These are phyloP conservation scores for Eulemur coronatus DNA, from an alignment of 2,797 vertebrate species.

Conservation along the genomic window DNA sequence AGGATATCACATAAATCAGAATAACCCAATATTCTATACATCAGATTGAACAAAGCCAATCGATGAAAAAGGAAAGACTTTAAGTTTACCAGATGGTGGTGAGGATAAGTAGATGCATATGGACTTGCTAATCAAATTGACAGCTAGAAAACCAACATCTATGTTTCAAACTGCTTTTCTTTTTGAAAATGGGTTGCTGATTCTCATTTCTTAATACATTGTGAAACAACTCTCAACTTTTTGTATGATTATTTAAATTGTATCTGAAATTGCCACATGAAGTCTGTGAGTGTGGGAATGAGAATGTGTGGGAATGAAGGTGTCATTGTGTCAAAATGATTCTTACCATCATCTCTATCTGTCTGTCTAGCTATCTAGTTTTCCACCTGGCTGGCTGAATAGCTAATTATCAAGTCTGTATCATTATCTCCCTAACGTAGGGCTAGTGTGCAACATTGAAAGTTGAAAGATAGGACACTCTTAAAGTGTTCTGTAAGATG, in stretches of 20 bases:
- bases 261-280: background rate
- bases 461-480: conserved; percentile 72
- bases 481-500: conserved; percentile 83
- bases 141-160: background rate
- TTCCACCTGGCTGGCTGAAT: background rate
- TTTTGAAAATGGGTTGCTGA: background rate
- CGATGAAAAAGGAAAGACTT: background rate
- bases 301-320: background rate
- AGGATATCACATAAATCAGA: background rate
- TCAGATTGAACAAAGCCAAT: background rate
- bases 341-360: background rate
- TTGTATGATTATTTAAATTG: conserved; percentile 10
- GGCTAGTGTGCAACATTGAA: background rate
- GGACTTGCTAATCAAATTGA: background rate
- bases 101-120: background rate
- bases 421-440: background rate
- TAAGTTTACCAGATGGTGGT: background rate
- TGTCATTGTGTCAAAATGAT: background rate
- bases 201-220: conserved; percentile 12
- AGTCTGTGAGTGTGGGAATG: background rate
- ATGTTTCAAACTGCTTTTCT: background rate
- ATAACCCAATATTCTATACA: background rate
- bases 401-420: background rate
- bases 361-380: background rate
- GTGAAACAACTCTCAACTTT: background rate